Evolutionary conservation across 1,140 invertebrate species (phyloP).

Genomic region (Phymorhynchus buccinoides): DNA sequence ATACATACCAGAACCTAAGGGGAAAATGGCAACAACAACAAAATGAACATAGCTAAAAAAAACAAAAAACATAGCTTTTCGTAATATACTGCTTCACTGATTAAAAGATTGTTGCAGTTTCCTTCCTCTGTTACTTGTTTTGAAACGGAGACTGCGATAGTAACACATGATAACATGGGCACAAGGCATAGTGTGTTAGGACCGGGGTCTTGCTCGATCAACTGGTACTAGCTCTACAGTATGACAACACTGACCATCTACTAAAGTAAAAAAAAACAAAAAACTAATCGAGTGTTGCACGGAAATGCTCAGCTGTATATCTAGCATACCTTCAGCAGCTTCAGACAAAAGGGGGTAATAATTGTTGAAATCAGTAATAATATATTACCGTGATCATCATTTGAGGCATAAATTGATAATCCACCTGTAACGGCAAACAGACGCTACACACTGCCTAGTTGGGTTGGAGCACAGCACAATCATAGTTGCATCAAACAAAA

Average conservation of each 20-base stretch:
- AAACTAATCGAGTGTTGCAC: conserved; percentile 17
- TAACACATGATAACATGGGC: not conserved
- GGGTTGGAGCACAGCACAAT: not conserved
- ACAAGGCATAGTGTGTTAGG: not conserved
- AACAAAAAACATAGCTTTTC: no score
- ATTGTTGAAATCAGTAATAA: conserved; percentile 43
- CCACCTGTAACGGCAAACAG: conserved; percentile 40
- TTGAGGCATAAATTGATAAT: conserved; percentile 36
- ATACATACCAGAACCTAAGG: no score
- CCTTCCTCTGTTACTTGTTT: no score
- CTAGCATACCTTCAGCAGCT: conserved; percentile 44
- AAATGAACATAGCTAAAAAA: no score
- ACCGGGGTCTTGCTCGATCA: not conserved
- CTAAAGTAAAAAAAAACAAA: conserved; percentile 9
- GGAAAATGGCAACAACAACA: no score
- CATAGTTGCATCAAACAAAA: no score
- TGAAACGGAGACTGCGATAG: not conserved
- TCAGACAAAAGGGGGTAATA: conserved; percentile 39
- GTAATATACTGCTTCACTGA: no score
- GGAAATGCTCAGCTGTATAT: conserved; percentile 34
- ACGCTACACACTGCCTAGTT: conserved; percentile 17
- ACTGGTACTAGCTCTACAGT: conserved; percentile 1
- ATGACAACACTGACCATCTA: conserved; percentile 31
- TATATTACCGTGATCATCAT: conserved; percentile 42
- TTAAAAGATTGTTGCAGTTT: no score